These are phyloP conservation scores for Caenorhabditis angaria DNA, from an alignment of 2,888 invertebrate species.

Conservation along the genomic window DNA sequence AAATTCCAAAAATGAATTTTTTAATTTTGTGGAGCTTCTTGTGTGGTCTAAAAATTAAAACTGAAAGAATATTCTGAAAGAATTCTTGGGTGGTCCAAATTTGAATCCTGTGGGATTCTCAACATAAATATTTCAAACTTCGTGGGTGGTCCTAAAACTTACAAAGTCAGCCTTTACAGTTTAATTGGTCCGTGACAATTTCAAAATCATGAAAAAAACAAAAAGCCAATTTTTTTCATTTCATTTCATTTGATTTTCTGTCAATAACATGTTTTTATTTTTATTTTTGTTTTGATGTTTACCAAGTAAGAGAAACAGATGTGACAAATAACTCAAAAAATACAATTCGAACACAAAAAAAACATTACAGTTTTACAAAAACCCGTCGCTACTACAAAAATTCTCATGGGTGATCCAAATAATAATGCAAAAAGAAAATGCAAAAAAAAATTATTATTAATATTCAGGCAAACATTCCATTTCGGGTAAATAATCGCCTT, in stretches of 20 bases:
- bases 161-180: no score
- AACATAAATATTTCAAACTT: no score
- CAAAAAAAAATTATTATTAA: not conserved
- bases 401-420: not conserved
- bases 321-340: not conserved
- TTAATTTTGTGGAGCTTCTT: no score
- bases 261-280: constrained; percentile 2
- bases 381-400: not conserved
- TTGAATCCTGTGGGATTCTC: no score
- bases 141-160: no score
- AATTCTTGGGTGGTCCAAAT: no score
- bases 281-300: not conserved
- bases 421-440: not conserved
- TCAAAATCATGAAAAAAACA: no score
- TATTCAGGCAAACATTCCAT: not conserved
- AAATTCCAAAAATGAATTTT: no score
- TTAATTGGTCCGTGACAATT: no score
- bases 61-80: no score
- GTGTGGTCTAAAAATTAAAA: no score
- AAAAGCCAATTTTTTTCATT: not conserved
- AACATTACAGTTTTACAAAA: not conserved
- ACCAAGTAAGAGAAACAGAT: not conserved
- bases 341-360: not conserved
- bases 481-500: constrained; percentile 6
- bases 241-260: not conserved